Percentiles rank a stretch among this genome's conserved stretches.
These are phyloP conservation scores for Megamerina dolium DNA, from an alignment of 2,888 invertebrate species.

Conservation along the genomic window DNA sequence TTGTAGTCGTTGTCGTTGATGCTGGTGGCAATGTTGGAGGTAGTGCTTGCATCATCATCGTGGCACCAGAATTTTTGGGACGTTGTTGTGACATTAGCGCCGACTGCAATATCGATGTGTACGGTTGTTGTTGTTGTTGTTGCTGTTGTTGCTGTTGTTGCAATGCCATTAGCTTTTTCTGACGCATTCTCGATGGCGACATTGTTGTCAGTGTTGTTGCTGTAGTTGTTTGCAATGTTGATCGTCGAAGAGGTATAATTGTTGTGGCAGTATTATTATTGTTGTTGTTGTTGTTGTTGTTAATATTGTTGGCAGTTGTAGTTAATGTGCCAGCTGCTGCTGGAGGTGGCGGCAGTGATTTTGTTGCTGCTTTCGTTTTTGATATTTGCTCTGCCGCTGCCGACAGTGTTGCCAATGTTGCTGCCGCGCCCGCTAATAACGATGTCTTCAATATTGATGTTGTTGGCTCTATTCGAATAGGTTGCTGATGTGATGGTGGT, in stretches of 20 bases:
- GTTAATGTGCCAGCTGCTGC: conserved; percentile 2
- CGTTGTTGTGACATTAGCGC: conserved; percentile 15
- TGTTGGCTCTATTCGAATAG: conserved; percentile 17
- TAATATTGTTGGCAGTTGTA: neutral
- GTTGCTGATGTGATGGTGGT: conserved; percentile 15
- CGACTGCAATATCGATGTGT: conserved; percentile 13
- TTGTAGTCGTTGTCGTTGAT: conserved; percentile 14
- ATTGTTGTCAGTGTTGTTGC: conserved; percentile 18
- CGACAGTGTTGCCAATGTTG: conserved; percentile 39
- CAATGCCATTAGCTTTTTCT: conserved; percentile 17
- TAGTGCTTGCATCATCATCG: conserved; percentile 27
- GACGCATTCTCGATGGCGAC: conserved; percentile 18
- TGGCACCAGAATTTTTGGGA: conserved; percentile 18
- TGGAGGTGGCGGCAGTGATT: conserved; percentile 8
- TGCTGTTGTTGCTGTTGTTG: conserved; percentile 25
- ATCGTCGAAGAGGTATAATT: conserved; percentile 47
- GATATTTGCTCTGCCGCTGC: conserved; percentile 39
- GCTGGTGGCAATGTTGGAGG: conserved; percentile 21
- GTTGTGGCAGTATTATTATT: conserved; percentile 24
- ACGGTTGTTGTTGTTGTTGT: conserved; percentile 28
- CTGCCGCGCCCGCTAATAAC: conserved; percentile 39
- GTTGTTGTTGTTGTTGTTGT: conserved; percentile 12
- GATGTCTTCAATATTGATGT: conserved; percentile 40
- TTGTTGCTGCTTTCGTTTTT: conserved; percentile 13
- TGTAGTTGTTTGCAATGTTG: conserved; percentile 40